Evolutionary conservation across 2,113 vertebrate species (phyloP), one percentile per base, ranked within the genome.

Genomic region (Dasyornis broadbenti): DNA sequence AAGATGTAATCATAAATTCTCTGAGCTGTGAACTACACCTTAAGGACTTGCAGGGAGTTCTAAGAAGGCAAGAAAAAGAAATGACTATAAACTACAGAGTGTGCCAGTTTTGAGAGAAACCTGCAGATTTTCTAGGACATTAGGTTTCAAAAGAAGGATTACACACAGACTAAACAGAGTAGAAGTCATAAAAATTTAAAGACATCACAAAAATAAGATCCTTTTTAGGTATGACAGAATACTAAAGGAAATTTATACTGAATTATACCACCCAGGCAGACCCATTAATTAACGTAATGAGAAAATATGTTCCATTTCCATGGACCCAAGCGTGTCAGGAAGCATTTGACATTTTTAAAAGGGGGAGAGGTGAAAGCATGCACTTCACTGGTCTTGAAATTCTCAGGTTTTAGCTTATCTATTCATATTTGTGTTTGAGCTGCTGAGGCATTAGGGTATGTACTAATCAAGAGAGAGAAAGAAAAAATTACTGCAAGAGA

Each of bases 151-250:
- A 98, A 97, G 96, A 97, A 97, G 97, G 97, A 98, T 98, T 98
- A 98, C 97, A 96, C 96, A 88, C 97, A 98, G 98, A 98, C 98
- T 98, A 98, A 98, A 98, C 98, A 98, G 97, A 97, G 97, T 95
- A 98, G 96, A 97, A 98, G 97, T 97, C 97, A 98, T 98, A 98
- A 98, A 98, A 98, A 97, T 97, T 97, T 98, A 98, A 98, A 98
- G 98, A 97, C 98, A 98, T 97, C 97, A 97, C 97, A 97, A 98
- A 98, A 98, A 97, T 98, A 95, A 98, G 97, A 98, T 98, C 95
- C 96, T 97, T 98, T 98, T 97, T 97, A 97, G 97, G 97, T 98
- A 98, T 98, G 98, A 98, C 97, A 97, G 97, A 98, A 97, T 97
- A 94, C 96, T 96, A 97, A 97, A 97, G 97, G 97, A 98, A 98